Evolutionary conservation across 1,140 invertebrate genomes (phyloP).

Genomic region (Panagrolaimus sp.): DNA sequence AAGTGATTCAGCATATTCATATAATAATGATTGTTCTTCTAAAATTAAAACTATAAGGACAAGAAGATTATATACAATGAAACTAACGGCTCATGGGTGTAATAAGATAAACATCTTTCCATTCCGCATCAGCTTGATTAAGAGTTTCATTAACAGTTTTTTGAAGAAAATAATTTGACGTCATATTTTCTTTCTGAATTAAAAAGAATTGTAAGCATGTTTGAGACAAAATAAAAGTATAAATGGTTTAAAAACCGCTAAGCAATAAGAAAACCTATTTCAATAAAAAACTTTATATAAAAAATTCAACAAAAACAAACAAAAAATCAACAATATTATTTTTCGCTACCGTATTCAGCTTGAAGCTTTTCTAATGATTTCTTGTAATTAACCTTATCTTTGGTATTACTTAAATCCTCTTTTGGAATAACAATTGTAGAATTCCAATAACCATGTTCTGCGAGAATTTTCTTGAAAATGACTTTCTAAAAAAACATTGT

Average conservation of each 20-base stretch:
- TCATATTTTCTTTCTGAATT: too few species aligned
- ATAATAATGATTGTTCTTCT: conserved; percentile 9
- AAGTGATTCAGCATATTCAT: conserved; percentile 15
- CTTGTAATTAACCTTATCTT: neutral
- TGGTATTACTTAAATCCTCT: neutral
- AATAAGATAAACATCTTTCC: conserved; percentile 4
- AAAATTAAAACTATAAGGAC: neutral
- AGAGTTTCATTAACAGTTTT: neutral
- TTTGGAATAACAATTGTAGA: neutral
- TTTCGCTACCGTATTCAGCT: neutral
- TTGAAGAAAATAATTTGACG: too few species aligned
- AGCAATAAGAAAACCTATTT: neutral
- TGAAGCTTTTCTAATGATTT: neutral
- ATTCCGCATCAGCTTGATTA: conserved; percentile 1
- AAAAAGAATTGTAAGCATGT: too few species aligned
- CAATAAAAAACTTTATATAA: neutral
- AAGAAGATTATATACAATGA: neutral
- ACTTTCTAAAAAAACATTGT: neutral
- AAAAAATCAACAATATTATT: conserved; percentile 10
- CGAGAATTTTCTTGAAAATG: conserved; percentile 2
- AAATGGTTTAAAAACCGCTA: too few species aligned
- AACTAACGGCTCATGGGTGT: neutral
- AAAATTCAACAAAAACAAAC: conserved; percentile 11
- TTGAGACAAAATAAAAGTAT: too few species aligned
- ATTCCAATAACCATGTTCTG: neutral